Evolutionary conservation across 2,113 vertebrate genomes (phyloP).

Genomic region (Sarotherodon lohbergeri): DNA sequence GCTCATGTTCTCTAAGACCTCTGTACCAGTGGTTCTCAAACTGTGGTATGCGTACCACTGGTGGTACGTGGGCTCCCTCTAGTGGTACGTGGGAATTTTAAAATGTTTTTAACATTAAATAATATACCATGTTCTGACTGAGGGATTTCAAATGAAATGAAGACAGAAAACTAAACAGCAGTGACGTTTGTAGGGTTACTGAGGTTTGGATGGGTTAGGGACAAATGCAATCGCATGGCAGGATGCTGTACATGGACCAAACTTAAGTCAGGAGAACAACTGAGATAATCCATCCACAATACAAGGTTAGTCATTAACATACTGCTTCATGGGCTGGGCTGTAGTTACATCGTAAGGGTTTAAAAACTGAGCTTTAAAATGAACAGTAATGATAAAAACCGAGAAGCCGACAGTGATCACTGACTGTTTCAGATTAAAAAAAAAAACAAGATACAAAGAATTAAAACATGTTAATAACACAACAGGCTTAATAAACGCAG

Average conservation of each 20-base stretch:
- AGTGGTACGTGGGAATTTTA: neutral
- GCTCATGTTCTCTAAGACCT: neutral
- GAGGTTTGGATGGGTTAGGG: neutral
- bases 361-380: too few relatives aligned
- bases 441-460: too few relatives aligned
- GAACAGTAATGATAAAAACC: too few relatives aligned
- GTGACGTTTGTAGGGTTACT: neutral
- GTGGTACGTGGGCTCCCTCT: neutral
- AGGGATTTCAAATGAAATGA: neutral
- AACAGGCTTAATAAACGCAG: too few relatives aligned
- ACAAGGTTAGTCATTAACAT: neutral
- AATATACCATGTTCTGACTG: neutral
- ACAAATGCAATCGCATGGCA: neutral
- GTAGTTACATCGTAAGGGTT: too few relatives aligned
- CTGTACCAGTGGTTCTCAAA: neutral
- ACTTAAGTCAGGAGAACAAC: neutral
- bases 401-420: too few relatives aligned
- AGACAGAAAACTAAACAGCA: neutral
- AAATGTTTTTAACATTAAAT: neutral
- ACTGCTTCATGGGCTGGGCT: too few relatives aligned
- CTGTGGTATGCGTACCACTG: neutral
- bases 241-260: neutral
- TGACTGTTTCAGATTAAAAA: too few relatives aligned
- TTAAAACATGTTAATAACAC: too few relatives aligned
- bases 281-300: neutral